Conservation (phyloP, 2,888 invertebrate genomes). For the Tipula helvola region DNA sequence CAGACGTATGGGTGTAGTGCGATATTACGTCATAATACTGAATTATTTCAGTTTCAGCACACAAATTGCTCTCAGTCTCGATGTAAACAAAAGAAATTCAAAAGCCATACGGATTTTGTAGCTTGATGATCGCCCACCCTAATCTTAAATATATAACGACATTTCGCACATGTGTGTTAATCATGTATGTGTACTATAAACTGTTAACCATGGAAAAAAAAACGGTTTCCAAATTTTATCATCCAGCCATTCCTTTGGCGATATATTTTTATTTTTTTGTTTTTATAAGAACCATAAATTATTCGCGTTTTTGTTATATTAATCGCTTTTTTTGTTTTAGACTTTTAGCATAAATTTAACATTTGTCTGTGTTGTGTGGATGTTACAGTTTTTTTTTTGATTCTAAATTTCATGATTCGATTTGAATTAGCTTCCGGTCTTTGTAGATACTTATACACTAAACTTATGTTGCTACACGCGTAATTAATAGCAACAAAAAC, state of each 20-base stretch:
- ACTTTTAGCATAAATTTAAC: background rate
- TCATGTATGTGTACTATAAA: background rate
- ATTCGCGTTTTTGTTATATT: background rate
- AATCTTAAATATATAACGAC: background rate
- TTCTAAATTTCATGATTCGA: background rate
- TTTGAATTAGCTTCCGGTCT: background rate
- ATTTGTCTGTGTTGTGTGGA: background rate
- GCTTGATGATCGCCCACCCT: background rate
- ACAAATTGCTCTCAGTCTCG: too few relatives aligned
- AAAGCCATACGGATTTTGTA: background rate
- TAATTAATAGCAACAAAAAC: background rate
- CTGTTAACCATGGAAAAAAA: background rate
- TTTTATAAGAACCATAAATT: background rate
- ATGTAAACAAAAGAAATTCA: background rate
- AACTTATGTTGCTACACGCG: background rate
- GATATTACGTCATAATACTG: too few relatives aligned
- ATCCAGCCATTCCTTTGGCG: background rate
- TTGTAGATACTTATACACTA: background rate
- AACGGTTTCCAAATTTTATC: background rate
- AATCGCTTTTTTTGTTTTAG: background rate
- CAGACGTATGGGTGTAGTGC: too few relatives aligned
- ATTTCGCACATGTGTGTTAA: background rate
- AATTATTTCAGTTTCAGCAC: too few relatives aligned
- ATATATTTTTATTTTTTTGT: background rate
- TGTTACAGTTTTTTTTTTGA: background rate